Evolutionary conservation across 92 coral and sea anemone genomes (phyloP).

Genomic region (Plumapathes pennacea): DNA sequence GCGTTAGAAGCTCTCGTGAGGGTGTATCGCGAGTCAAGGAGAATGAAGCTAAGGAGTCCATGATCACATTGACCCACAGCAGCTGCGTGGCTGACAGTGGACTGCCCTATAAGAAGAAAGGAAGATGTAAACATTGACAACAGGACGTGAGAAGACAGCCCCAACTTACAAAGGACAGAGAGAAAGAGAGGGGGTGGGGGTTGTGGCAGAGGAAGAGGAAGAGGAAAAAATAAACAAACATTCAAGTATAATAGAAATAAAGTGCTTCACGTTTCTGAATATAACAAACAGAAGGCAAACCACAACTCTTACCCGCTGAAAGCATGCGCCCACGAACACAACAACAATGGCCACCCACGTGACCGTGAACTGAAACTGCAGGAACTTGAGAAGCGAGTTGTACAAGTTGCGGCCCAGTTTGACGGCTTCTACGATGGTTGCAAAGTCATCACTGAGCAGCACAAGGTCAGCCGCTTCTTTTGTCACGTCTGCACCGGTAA

Average conservation of each 20-base stretch:
- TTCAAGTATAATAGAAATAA: too few relatives aligned
- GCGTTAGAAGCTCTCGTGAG: constrained; percentile 51
- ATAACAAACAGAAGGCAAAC: too few relatives aligned
- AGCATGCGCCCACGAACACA: constrained; percentile 64
- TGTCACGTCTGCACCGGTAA: constrained; percentile 75
- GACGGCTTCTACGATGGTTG: constrained; percentile 62
- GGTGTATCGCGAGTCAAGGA: constrained; percentile 78
- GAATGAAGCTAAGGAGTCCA: constrained; percentile 78
- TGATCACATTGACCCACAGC: constrained; percentile 81
- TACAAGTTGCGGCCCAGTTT: constrained; percentile 85
- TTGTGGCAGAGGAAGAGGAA: too few relatives aligned
- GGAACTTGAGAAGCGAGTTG: constrained; percentile 79
- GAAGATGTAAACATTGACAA: background rate
- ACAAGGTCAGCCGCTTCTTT: constrained; percentile 81
- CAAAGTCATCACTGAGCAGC: constrained; percentile 65
- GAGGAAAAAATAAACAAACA: too few relatives aligned
- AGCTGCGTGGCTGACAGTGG: constrained; percentile 81
- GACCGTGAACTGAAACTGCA: constrained; percentile 83
- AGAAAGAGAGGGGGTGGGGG: too few relatives aligned
- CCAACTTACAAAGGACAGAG: background rate
- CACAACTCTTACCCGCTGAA: constrained; percentile 46
- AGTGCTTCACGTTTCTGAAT: too few relatives aligned
- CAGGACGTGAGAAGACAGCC: background rate
- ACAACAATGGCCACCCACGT: constrained; percentile 85
- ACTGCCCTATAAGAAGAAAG: constrained; percentile 59